Base-by-base conservation (phyloP, 2,888 invertebrate species). In the Argyresthia albistria region DNA sequence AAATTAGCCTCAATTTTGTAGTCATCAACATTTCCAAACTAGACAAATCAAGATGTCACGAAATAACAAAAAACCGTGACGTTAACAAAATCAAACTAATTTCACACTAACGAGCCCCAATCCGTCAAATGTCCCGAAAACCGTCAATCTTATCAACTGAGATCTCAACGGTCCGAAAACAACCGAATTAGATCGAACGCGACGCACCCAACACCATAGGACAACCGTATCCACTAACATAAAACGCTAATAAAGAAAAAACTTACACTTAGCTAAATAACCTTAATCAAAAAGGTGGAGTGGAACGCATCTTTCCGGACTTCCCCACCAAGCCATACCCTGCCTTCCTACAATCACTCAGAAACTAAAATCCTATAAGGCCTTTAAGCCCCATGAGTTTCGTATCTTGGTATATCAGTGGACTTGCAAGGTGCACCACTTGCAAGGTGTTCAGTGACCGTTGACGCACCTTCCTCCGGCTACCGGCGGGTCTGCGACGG, bases 221-320 rank as follows among this genome's bases (percentile, higher is more conserved):
- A 86, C 84, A 87, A 82, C 67, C 87, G 83, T 87, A 70, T 80
- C 81, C 79, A 76, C 81, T 79, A 74, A 79, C 73, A 80, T 66
- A 79, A 66, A 69, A 68, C 65, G 66, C 52, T 58, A 61, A 73
- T 75, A 45, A 51, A 48, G 48, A 53, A 55, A 55, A 79, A 79
- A 62, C 69, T 74, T 76, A 72, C 78, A 81, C 70, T 77, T 76
- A 73, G 76, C 76, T 77, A 77, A 52, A 52, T 52, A 52, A 52
- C 73, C 66, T 69, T 75, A 79, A 81, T 77, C 76, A 76, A 76
- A 72, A 71, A 15, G 71, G 69, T 74, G 70, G 78, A 80, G 81
- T 80, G 75, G 70, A 69, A 68, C 52, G 52, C 68, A 76, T 77
- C 76, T 76, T 79, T 80, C 74, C 76, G 74, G 68, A 67, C 67